Percentiles rank a stretch among this genome's conserved stretches.
phyloP scores from a whole-genome alignment of 1,140 invertebrate species.

The Drosophila yakuba region DNA sequence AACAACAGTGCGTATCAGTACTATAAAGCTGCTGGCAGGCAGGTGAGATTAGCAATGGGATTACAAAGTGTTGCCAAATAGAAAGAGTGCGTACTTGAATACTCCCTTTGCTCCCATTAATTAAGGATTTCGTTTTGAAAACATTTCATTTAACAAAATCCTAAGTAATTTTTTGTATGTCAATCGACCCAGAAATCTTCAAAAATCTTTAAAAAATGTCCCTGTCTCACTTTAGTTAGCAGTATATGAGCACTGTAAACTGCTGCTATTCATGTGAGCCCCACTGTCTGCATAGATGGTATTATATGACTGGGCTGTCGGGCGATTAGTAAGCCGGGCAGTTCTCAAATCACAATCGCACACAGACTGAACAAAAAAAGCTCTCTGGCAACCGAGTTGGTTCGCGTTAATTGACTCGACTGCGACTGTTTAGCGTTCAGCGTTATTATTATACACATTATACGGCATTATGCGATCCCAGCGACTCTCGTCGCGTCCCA shows the following conservation, averaged over 20 bases:
- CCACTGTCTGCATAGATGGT: conserved; percentile 18
- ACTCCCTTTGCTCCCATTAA: background rate
- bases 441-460: conserved; percentile 59
- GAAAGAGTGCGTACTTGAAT: background rate
- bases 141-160: background rate
- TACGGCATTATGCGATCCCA: conserved; percentile 49
- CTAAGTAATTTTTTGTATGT: too few species aligned
- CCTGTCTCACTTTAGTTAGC: background rate
- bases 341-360: conserved; percentile 48
- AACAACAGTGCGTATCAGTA: conserved; percentile 25
- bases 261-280: background rate
- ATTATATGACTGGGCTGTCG: conserved; percentile 35
- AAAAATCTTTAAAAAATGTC: too few species aligned
- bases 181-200: too few species aligned
- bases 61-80: conserved; percentile 10
- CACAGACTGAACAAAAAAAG: conserved; percentile 12
- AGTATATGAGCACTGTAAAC: background rate
- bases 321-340: conserved; percentile 41
- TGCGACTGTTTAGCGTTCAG: conserved; percentile 53
- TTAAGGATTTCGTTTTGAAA: too few species aligned
- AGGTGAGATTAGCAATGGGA: conserved; percentile 1
- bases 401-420: conserved; percentile 56
- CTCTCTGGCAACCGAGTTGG: conserved; percentile 41
- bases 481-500: conserved; percentile 15
- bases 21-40: conserved; percentile 2